Base-by-base conservation (phyloP, 2,797 vertebrate genomes). In the Brachyrhaphis roseni region DNA sequence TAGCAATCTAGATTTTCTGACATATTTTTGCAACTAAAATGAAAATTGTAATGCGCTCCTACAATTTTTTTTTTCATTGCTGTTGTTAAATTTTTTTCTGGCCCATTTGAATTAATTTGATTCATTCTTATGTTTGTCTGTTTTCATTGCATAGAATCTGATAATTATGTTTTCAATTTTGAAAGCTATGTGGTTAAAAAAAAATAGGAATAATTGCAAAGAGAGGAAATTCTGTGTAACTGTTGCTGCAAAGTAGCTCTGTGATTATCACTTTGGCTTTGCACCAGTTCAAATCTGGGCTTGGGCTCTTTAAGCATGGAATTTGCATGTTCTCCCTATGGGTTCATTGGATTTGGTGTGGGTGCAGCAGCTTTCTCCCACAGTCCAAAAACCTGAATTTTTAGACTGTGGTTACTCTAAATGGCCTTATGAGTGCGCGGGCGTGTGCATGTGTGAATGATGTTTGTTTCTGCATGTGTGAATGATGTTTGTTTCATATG, bases 41-140 rank as follows among this genome's bases (percentile, higher is more conserved):
- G 43, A 70, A 12, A 23, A 71, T 62, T 70, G 26, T 13, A 74
- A 1, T 57, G 2, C 1, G 41, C n/a, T 72, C 51, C 23, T 57
- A 20, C 26, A 51, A 78, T 31, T 39, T 39, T 41, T 68, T 23
- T 15, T 10, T 20, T 39, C 1, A 2, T 31, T 15, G 28, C 5
- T 15, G n/a, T n/a, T 55, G 18, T 23, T 51, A 26, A 34, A 26
- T 77, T 86, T 90, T 31, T 64, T 77, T 84, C 88, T 89, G 88
- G 82, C 73, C 59, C 74, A 62, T 53, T 64, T 74, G 73, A 70
- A 85, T 87, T 74, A 31, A 80, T 31, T 84, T 62, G 75, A 57
- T 26, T 71, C 6, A 47, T 45, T 71, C 8, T 39, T 47, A 77
- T 77, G 18, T 84, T 62, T 83, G 82, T 88, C 78, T 85, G 28